Evolutionary conservation across 2,888 invertebrate genomes (phyloP).

Genomic region (Steinernema carpocapsae): DNA sequence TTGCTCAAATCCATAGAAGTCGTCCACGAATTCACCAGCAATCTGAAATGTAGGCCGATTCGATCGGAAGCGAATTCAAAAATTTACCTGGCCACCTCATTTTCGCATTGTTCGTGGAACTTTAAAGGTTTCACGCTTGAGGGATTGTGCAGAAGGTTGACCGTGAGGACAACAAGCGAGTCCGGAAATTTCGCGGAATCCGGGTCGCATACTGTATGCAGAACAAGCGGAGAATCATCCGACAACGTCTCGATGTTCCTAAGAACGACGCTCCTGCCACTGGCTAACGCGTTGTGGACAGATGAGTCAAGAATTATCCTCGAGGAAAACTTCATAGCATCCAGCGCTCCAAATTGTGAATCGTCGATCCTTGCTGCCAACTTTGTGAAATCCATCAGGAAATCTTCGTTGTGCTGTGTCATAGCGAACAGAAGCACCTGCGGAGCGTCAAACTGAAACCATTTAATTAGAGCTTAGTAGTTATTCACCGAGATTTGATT

Average conservation of each 20-base stretch:
- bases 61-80: not conserved
- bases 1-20: not conserved
- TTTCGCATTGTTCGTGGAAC: not conserved
- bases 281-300: not conserved
- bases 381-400: not conserved
- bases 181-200: not conserved
- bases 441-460: not conserved
- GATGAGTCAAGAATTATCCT: not conserved
- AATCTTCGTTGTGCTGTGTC: too few species aligned
- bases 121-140: too few species aligned
- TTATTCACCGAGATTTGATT: not conserved
- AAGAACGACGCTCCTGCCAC: not conserved
- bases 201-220: constrained; percentile 12
- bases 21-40: not conserved
- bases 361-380: not conserved
- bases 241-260: not conserved
- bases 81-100: not conserved
- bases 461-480: not conserved
- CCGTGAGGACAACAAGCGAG: not conserved
- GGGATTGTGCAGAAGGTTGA: not conserved
- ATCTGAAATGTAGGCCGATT: not conserved
- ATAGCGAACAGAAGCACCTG: too few species aligned
- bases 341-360: not conserved
- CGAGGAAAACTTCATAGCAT: not conserved
- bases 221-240: not conserved